Evolutionary conservation across 2,797 vertebrate genomes (phyloP), one percentile per base, ranked within the genome.

Genomic region (Mus caroli): DNA sequence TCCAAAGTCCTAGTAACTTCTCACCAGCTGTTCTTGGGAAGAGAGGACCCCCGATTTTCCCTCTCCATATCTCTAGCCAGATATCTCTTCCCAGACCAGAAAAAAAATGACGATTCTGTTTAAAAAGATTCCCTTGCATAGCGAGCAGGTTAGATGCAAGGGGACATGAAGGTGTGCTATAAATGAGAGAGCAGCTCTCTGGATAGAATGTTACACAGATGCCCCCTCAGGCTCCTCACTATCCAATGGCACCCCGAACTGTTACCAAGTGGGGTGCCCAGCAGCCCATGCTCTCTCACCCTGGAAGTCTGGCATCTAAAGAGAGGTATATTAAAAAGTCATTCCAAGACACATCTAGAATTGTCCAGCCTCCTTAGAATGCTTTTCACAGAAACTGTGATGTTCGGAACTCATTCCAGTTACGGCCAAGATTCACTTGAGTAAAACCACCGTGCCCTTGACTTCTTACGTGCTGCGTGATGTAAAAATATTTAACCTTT

Each of bases 251-350:
- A 73, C 40, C 20, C 69, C 19, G 2, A 4, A 83, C 50, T 26
- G 3, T 4, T 4, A n/a, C 40, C n/a, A 43, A 54, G 15, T 6
- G 4, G 7, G 31, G 52, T 14, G 0, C 28, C 12, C 5, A 34
- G 24, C 37, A 10, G 26, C 31, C 9, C 2, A 10, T 17, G 10
- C 4, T 2, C 5, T 17, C 62, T 64, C 50, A 24, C 20, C 26
- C 26, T 28, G 43, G 26, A 77, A 71, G 54, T 56, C 31, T 52
- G 62, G 62, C 4, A 3, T n/a, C 64, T 28, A 34, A 91, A 71
- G 8, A 6, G 26, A 26, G 22, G 34, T 6, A 4, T 2, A 56
- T 11, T 22, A 69, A 80, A 71, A 6, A 69, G 50, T 43, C 71
- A 46, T n/a, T 20, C 19, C 24, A 40, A 88, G 69, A 24, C 24